phyloP scores from a whole-genome alignment of 2,797 vertebrate genomes.

The Gadopsis marmoratus region DNA sequence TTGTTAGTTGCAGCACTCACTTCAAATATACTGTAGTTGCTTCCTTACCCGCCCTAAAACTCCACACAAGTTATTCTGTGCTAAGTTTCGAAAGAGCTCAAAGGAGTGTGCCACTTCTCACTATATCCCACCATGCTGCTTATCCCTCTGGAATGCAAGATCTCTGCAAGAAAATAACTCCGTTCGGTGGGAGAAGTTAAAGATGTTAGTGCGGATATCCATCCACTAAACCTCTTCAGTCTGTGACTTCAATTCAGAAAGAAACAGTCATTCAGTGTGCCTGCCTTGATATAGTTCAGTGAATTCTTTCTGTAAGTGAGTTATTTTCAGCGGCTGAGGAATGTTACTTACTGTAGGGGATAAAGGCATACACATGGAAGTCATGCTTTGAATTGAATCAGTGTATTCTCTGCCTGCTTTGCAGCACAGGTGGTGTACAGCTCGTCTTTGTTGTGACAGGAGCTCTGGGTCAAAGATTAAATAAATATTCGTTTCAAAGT shows the following conservation, averaged over 20 bases:
- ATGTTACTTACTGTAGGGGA: constrained; percentile 15
- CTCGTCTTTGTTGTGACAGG: constrained; percentile 13
- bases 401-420: constrained; percentile 12
- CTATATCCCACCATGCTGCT: constrained; percentile 19
- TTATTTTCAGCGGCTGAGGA: constrained; percentile 38
- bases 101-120: neutral
- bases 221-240: neutral
- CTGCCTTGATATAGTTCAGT: constrained; percentile 20
- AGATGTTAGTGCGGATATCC: constrained; percentile 15
- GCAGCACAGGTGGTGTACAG: constrained; percentile 4
- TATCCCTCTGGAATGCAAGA: constrained; percentile 22
- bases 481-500: constrained; percentile 13
- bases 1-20: neutral
- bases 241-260: neutral
- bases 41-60: neutral
- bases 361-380: constrained; percentile 18
- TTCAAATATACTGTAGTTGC: neutral
- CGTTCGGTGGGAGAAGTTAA: constrained; percentile 15
- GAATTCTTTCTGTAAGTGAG: constrained; percentile 18
- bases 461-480: constrained; percentile 30
- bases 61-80: constrained; percentile 1
- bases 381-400: constrained; percentile 31
- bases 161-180: constrained; percentile 19
- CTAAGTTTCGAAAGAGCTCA: constrained; percentile 15
- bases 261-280: constrained; percentile 11